Conservation (phyloP, 2,797 vertebrate species). For the Neopelma chrysocephalum region DNA sequence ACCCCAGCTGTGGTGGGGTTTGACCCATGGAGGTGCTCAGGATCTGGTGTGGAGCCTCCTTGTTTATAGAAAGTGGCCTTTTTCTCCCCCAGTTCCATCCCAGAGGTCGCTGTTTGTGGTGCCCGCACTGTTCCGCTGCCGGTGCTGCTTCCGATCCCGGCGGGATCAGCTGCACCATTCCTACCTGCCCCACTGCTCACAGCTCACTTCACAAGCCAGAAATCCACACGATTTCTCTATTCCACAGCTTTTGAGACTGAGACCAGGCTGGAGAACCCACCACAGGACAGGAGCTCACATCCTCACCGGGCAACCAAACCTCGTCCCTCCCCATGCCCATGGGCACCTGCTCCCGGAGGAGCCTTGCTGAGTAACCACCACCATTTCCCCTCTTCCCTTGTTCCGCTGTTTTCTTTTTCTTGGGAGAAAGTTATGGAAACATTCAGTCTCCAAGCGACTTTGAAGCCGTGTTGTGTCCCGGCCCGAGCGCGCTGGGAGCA, state of each 20-base stretch:
- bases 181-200: background rate
- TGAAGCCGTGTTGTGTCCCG: background rate
- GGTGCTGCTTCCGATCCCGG: fast-evolving
- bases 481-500: background rate
- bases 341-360: fast-evolving
- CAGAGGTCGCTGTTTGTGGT: background rate
- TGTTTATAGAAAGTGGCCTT: background rate
- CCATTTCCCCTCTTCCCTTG: background rate
- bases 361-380: fast-evolving
- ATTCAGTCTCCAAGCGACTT: conserved; percentile 1
- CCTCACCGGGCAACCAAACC: background rate
- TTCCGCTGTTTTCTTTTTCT: background rate
- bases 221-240: background rate
- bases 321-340: fast-evolving
- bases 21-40: background rate
- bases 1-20: background rate
- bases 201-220: background rate
- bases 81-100: background rate
- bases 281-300: background rate
- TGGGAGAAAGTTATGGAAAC: conserved; percentile 52
- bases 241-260: background rate
- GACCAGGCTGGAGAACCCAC: background rate
- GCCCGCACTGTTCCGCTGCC: fast-evolving
- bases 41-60: background rate
- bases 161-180: background rate